Evolutionary conservation across 2,888 invertebrate genomes (phyloP).

Genomic region (Parnassius apollo): DNA sequence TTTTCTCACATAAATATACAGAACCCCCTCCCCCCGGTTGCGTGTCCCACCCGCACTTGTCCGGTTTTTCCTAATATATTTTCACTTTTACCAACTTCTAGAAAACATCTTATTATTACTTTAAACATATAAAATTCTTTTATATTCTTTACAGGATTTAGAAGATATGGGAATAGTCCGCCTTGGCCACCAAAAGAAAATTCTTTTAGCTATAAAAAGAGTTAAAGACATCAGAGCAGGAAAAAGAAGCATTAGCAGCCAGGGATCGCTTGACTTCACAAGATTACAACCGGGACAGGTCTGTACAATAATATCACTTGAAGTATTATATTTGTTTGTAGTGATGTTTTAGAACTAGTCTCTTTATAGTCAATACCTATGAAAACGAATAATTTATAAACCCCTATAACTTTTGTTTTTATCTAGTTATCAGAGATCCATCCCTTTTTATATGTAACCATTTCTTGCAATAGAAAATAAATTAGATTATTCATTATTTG

Average conservation of each 20-base stretch:
- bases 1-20: no score
- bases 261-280: conserved; percentile 72
- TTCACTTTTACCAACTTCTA: neutral
- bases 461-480: conserved; percentile 25
- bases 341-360: conserved; percentile 72
- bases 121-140: neutral
- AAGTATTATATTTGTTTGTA: conserved; percentile 51
- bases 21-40: no score
- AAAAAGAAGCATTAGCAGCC: conserved; percentile 84
- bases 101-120: no score
- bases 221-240: conserved; percentile 96
- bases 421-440: conserved; percentile 23
- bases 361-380: conserved; percentile 36
- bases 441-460: conserved; percentile 47
- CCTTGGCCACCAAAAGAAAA: conserved; percentile 98
- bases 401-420: conserved; percentile 8
- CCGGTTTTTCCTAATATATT: no score
- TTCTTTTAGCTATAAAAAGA: conserved; percentile 97
- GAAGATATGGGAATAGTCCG: conserved; percentile 98
- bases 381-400: conserved; percentile 45
- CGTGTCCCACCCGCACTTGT: no score
- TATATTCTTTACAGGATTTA: conserved; percentile 83
- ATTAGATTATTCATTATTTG: conserved; percentile 41
- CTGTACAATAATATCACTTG: conserved; percentile 42
- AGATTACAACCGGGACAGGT: conserved; percentile 76